Conservation (phyloP, 2,888 invertebrate genomes). For the Amphipyra tragopoginis region DNA sequence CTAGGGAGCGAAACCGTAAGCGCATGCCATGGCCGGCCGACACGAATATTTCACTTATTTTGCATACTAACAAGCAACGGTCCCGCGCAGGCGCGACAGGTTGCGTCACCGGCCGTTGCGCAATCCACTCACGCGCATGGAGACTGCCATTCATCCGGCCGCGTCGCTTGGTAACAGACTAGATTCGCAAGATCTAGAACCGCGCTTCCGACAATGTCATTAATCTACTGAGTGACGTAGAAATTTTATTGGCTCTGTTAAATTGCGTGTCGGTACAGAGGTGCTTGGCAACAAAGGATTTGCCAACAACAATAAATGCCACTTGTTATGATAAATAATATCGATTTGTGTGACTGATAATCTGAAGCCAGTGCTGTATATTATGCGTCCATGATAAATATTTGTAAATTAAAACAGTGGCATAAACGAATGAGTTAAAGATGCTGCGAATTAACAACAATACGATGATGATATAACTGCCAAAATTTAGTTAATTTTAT, state of each 20-base stretch:
- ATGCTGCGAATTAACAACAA: constrained; percentile 14
- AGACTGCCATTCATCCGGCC: constrained; percentile 83
- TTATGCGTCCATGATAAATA: constrained; percentile 22
- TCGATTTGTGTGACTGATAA: constrained; percentile 44
- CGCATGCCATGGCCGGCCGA: constrained; percentile 71
- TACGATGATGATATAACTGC: constrained; percentile 10
- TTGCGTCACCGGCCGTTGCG: constrained; percentile 83
- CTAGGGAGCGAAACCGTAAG: constrained; percentile 73
- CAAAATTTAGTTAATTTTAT: neutral
- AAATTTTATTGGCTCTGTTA: constrained; percentile 57
- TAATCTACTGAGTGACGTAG: constrained; percentile 62
- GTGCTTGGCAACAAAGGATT: constrained; percentile 52
- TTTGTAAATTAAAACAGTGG: constrained; percentile 18
- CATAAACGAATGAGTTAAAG: constrained; percentile 15
- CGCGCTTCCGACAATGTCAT: constrained; percentile 65
- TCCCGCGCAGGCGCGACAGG: constrained; percentile 72
- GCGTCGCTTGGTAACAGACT: constrained; percentile 78
- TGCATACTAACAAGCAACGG: constrained; percentile 86
- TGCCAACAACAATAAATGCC: constrained; percentile 49
- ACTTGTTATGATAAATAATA: constrained; percentile 46
- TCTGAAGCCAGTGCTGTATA: constrained; percentile 11
- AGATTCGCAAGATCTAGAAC: constrained; percentile 62
- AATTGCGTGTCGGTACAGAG: constrained; percentile 50
- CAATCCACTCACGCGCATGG: constrained; percentile 83
- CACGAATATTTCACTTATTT: constrained; percentile 83